phyloP scores from a whole-genome alignment of 1,140 invertebrate genomes.

The Phymastichus coffea region DNA sequence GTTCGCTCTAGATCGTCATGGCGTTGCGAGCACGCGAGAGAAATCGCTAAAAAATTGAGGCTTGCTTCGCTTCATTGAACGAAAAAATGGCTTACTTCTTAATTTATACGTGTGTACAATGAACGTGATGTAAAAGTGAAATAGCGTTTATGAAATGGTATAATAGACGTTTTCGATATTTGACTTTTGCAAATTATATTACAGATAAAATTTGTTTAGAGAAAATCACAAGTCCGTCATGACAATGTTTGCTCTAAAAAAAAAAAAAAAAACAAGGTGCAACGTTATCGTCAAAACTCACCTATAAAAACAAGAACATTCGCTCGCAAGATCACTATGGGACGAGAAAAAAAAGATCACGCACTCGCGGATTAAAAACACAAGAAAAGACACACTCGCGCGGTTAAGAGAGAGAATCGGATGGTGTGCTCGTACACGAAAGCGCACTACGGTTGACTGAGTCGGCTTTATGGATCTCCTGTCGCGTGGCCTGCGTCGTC shows the following conservation, averaged over 20 bases:
- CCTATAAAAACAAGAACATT: constrained; percentile 13
- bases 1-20: neutral
- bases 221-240: no score
- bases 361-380: neutral
- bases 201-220: no score
- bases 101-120: no score
- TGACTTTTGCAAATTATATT: no score
- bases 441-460: constrained; percentile 57
- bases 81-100: no score
- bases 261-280: no score
- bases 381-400: neutral
- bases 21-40: neutral
- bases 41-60: neutral
- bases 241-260: no score
- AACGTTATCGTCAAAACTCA: no score
- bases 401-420: neutral
- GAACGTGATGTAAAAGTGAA: no score
- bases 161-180: no score
- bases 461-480: constrained; percentile 13
- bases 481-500: constrained; percentile 35
- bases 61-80: neutral
- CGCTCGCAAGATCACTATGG: neutral
- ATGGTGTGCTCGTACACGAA: neutral
- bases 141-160: no score
- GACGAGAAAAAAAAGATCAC: constrained; percentile 4